A percentile compares a stretch with the other conserved stretches of the same genome.
Evolutionary conservation across 2,888 invertebrate species (phyloP).

Genomic region (Campopleginae sp.): DNA sequence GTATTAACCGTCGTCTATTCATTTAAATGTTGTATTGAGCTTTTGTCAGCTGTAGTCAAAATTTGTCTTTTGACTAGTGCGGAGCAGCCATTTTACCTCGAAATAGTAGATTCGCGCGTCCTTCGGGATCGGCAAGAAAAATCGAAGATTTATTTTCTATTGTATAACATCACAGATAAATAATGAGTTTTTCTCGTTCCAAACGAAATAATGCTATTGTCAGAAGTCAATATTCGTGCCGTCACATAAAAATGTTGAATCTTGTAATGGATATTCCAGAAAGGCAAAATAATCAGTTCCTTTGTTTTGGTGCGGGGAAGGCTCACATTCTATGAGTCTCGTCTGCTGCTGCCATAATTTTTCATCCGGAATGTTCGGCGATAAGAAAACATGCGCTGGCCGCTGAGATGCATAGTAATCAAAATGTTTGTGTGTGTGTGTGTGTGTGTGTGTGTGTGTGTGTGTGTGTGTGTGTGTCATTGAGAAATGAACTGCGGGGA

Average conservation of each 20-base stretch:
- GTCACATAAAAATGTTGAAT: background rate
- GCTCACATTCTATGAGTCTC: background rate
- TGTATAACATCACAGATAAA: background rate
- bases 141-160: background rate
- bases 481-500: background rate
- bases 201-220: background rate
- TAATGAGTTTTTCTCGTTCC: background rate
- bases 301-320: background rate
- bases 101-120: too few relatives aligned
- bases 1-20: too few relatives aligned
- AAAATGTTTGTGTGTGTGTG: background rate
- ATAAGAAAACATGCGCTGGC: constrained; percentile 5
- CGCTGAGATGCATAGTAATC: background rate
- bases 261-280: background rate
- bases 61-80: too few relatives aligned
- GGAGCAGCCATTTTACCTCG: too few relatives aligned
- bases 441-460: background rate
- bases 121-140: background rate
- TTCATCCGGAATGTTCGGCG: background rate
- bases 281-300: background rate
- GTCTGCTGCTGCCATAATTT: background rate
- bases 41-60: too few relatives aligned
- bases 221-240: background rate
- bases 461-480: background rate
- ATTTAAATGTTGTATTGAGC: too few relatives aligned